Percentiles rank a stretch among this genome's conserved stretches.
Conservation (phyloP, 2,888 invertebrate genomes). For the Protophormia terraenovae region DNA sequence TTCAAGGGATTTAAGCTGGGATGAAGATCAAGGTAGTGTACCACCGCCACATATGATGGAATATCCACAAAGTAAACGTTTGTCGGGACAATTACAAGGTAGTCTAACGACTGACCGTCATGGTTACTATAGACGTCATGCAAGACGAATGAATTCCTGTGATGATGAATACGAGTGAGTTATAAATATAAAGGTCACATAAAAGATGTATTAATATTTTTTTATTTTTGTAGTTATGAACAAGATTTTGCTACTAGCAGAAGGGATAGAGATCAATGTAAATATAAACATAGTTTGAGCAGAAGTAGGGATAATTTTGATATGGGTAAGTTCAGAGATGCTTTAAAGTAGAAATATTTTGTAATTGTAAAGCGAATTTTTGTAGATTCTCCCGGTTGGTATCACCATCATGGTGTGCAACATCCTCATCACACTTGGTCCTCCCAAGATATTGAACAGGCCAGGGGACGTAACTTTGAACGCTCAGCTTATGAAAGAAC, state of each 20-base stretch:
- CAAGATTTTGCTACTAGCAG: constrained; percentile 77
- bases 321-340: constrained; percentile 76
- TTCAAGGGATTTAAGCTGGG: constrained; percentile 91
- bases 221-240: constrained; percentile 76
- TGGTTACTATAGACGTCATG: constrained; percentile 82
- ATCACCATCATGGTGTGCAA: constrained; percentile 72
- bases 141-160: constrained; percentile 84
- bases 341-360: too few species aligned
- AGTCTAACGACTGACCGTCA: constrained; percentile 74
- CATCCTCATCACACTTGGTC: constrained; percentile 80
- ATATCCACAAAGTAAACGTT: constrained; percentile 81
- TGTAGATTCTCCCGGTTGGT: constrained; percentile 80
- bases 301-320: constrained; percentile 81
- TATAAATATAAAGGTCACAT: constrained; percentile 44
- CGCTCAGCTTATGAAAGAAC: constrained; percentile 80
- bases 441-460: constrained; percentile 80
- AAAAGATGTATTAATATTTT: not conserved
- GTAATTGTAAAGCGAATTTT: too few species aligned
- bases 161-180: constrained; percentile 88
- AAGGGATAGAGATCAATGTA: constrained; percentile 75
- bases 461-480: constrained; percentile 78
- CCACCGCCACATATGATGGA: constrained; percentile 76
- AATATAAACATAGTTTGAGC: constrained; percentile 78
- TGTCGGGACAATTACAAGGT: constrained; percentile 61
- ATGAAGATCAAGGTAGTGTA: constrained; percentile 83